Evolutionary conservation across 1,140 invertebrate species (phyloP), one percentile per base, ranked within the genome.

Genomic region (Cherax destructor): DNA sequence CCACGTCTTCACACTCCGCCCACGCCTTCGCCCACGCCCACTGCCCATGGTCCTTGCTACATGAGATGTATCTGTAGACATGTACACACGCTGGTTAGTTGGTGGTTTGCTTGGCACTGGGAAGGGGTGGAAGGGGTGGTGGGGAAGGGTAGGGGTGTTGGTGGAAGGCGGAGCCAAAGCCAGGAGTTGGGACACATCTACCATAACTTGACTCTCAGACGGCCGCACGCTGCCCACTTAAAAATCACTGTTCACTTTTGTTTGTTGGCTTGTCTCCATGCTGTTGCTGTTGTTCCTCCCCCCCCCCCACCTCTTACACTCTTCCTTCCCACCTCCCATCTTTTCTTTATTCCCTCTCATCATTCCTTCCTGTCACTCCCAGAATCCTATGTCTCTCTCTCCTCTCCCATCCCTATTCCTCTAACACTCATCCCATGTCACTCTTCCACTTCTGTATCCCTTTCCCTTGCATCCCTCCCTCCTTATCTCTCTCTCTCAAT

Each of bases 181-280:
- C 13, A 21, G 30, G 69, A 30, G 69, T 74, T n/a, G 69, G 69
- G 69, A 74, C 69, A n/a, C 69, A 11, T 4, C 69, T 30, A 30
- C 69, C 69, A 74, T 74, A 74, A 74, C 6, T 21, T 24, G n/a
- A 74, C n/a, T 24, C n/a, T 21, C n/a, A 24, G 69, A 74, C 11
- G 69, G 69, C 69, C 69, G n/a, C 69, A 11, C 69, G 69, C 24
- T 74, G 69, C 69, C 69, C 69, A 74, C 69, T 74, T 30, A 24
- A 74, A 65, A 65, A 65, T 65, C 61, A 65, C 61, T 16, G 61
- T 65, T 6, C 61, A 5, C 10, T 18, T 65, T 65, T 65, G 61
- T 65, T 65, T 65, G 61, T 65, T 65, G 61, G 0, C 61, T 65
- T 65, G 61, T 65, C 61, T 65, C 61, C 16, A 3, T 21, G 61